Evolutionary conservation across 2,113 vertebrate genomes (phyloP).

Genomic region (Passer montanus): DNA sequence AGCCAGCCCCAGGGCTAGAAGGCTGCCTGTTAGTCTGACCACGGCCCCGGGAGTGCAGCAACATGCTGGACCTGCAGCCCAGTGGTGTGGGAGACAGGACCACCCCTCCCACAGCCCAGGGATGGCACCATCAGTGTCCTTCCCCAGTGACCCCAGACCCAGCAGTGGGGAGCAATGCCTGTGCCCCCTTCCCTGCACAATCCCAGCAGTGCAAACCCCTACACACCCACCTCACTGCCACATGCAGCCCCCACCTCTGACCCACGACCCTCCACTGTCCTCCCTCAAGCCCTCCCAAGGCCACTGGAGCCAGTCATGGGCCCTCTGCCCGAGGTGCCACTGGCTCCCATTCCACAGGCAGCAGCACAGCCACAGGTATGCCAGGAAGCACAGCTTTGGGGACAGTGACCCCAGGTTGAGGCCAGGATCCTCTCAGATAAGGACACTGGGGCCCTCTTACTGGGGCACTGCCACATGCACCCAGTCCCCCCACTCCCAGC

Average conservation of each 20-base stretch:
- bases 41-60: rapidly evolving
- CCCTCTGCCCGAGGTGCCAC: neutral
- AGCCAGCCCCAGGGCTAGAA: neutral
- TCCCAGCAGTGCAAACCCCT: neutral
- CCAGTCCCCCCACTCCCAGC: neutral
- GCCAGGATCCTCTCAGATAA: conserved; percentile 7
- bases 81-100: neutral
- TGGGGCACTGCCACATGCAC: neutral
- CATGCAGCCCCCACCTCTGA: neutral
- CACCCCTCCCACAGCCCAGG: neutral
- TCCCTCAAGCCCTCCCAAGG: neutral
- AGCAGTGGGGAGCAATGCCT: neutral
- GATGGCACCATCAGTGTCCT: neutral
- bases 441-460: neutral
- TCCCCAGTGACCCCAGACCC: neutral
- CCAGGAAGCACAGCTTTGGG: neutral
- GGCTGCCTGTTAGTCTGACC: neutral
- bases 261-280: rapidly evolving
- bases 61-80: neutral
- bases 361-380: rapidly evolving
- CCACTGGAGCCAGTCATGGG: neutral
- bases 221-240: rapidly evolving
- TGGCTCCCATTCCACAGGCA: neutral
- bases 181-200: neutral
- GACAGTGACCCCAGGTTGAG: neutral